Evolutionary conservation across 2,888 invertebrate species (phyloP).

Genomic region (Nomada flava): DNA sequence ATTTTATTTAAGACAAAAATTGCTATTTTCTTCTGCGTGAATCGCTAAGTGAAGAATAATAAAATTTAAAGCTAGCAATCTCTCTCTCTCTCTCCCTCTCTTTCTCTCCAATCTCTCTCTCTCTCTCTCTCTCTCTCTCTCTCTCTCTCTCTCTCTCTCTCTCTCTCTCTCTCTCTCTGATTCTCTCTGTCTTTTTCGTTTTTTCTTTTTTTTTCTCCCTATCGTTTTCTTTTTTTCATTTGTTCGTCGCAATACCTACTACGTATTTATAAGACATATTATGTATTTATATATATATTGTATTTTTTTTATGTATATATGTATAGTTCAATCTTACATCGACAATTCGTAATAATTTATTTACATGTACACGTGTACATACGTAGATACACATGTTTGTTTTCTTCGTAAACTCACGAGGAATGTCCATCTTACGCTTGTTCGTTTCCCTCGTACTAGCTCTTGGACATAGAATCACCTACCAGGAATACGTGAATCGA

Average conservation of each 20-base stretch:
- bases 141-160: slow-evolving; percentile 13
- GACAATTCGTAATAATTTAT: slow-evolving; percentile 78
- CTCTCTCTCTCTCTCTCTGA: slow-evolving; percentile 17
- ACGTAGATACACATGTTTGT: slow-evolving; percentile 55
- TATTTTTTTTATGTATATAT: slow-evolving; percentile 46
- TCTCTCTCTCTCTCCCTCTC: slow-evolving; percentile 28
- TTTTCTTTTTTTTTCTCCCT: not conserved
- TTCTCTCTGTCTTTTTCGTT: slow-evolving; percentile 12
- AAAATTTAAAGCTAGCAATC: slow-evolving; percentile 44
- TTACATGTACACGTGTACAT: slow-evolving; percentile 71
- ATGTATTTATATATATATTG: slow-evolving; percentile 44
- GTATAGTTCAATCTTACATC: slow-evolving; percentile 71
- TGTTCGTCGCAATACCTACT: slow-evolving; percentile 29
- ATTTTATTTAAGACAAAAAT: slow-evolving; percentile 15
- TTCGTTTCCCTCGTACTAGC: slow-evolving; percentile 13
- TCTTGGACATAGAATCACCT: slow-evolving; percentile 18
- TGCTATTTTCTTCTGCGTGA: slow-evolving; percentile 19
- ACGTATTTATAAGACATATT: slow-evolving; percentile 52
- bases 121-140: slow-evolving; percentile 28
- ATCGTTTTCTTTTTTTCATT: slow-evolving; percentile 9
- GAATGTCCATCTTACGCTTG: slow-evolving; percentile 10
- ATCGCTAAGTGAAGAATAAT: slow-evolving; percentile 29
- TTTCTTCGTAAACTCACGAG: not conserved
- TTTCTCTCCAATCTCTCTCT: not conserved
- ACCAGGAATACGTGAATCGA: slow-evolving; percentile 31